phyloP scores from a whole-genome alignment of 37 sponge, comb jelly and placozoan genomes.

The Ianthella basta region DNA sequence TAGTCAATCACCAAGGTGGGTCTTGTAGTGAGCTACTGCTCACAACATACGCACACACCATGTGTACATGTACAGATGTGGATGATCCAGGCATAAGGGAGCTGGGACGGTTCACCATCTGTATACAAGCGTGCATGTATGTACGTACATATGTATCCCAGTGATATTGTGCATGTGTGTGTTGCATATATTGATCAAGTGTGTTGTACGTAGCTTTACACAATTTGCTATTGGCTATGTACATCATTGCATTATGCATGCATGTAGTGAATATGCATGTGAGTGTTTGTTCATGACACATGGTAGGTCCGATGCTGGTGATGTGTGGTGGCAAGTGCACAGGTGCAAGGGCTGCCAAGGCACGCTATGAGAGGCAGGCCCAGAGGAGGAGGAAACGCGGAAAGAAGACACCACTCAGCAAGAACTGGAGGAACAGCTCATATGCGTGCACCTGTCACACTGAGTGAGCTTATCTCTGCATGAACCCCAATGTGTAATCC shows the following conservation, averaged over 20 bases:
- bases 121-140: too few relatives aligned
- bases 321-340: conserved; percentile 71
- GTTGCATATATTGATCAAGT: too few relatives aligned
- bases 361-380: conserved; percentile 52
- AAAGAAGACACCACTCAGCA: conserved; percentile 47
- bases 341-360: conserved; percentile 77
- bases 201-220: too few relatives aligned
- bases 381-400: conserved; percentile 53
- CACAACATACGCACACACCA: background rate
- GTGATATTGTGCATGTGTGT: too few relatives aligned
- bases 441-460: conserved; percentile 70
- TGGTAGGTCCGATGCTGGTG: conserved; percentile 64
- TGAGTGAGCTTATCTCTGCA: conserved; percentile 52
- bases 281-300: too few relatives aligned
- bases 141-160: too few relatives aligned
- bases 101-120: too few relatives aligned
- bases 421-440: conserved; percentile 83
- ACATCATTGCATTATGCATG: too few relatives aligned
- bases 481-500: background rate
- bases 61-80: background rate
- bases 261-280: too few relatives aligned
- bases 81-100: too few relatives aligned
- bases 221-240: too few relatives aligned
- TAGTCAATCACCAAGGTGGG: conserved; percentile 7
- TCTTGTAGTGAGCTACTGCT: too few relatives aligned